phyloP scores from a whole-genome alignment of 2,797 vertebrate genomes.

The Sebastes minor region DNA sequence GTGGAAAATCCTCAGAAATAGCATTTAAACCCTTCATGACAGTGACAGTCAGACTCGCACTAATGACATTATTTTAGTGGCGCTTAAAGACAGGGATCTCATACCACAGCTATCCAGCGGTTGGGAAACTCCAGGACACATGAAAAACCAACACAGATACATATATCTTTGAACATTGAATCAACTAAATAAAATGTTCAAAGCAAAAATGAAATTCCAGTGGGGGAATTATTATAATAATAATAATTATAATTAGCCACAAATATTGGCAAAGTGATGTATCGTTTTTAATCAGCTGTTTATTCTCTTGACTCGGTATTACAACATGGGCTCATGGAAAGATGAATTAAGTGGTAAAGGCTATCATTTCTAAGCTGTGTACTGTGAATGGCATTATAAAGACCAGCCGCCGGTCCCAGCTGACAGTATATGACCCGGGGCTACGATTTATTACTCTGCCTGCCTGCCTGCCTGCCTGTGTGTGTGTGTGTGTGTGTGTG shows the following conservation, averaged over 20 bases:
- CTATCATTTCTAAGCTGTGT: constrained; percentile 30
- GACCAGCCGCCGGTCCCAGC: constrained; percentile 26
- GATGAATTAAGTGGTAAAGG: constrained; percentile 2
- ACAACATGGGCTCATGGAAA: background rate
- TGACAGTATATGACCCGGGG: constrained; percentile 54
- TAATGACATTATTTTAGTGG: constrained; percentile 34
- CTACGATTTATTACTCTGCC: constrained; percentile 41
- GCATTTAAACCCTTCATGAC: constrained; percentile 16
- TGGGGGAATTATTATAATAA: too few species aligned
- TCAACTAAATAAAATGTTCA: background rate
- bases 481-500: background rate
- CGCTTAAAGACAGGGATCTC: constrained; percentile 13
- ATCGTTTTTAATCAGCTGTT: background rate
- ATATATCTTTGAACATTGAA: background rate
- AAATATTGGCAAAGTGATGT: background rate
- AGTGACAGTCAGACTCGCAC: background rate
- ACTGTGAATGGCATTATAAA: constrained; percentile 42
- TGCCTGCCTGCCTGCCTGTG: constrained; percentile 14
- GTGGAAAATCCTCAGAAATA: constrained; percentile 19
- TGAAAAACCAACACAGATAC: background rate
- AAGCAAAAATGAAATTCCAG: background rate
- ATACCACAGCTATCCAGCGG: constrained; percentile 31
- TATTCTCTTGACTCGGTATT: background rate
- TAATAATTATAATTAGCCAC: background rate
- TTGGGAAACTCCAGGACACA: constrained; percentile 17